Evolutionary conservation across 2,797 vertebrate genomes (phyloP), one percentile per base, ranked within the genome.

Genomic region (Neoniphon sammara): DNA sequence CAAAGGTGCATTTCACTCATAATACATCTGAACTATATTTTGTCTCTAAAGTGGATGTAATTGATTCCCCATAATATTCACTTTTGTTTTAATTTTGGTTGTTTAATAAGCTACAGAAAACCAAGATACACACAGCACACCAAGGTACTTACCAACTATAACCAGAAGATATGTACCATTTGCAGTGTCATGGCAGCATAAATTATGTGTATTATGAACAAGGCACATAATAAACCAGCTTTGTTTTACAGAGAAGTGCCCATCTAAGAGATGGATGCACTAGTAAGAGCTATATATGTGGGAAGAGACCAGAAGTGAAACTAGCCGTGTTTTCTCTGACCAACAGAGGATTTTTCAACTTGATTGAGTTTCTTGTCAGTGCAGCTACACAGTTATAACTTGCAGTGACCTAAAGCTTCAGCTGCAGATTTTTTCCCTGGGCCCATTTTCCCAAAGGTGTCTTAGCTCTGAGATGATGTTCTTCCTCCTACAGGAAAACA

Each of bases 241-340:
- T 36, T 14, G 18, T 59, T 36, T 59, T 39, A 39, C 31, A 66
- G 52, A 44, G 36, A 55, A 44, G 46, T 66, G 23, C 50, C 64
- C 36, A 34, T 66, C n/a, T 42, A 66, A 25, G 52, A 55, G 54
- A n/a, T 56, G 52, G 36, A 53, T 39, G 54, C 58, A 53, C 14
- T 27, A 25, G 30, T 34, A 18, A 23, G 21, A 39, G n/a, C 12
- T 25, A 14, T 20, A 36, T 20, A 39, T 42, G 47, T 61, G 46
- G 10, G 34, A 17, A 20, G 30, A 25, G 31, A 44, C 31, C 9
- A 12, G 57, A 21, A 18, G n/a, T 59, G 44, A 46, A 17, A 12
- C 44, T 9, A 39, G 15, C 11, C 11, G n/a, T 36, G 14, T 25
- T n/a, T 34, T 57, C 27, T 34, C 17, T 56, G 25, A 30, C 15